A percentile compares a stretch with the other conserved stretches of the same genome.
These are phyloP conservation scores for Biston betularia DNA, from an alignment of 2,888 invertebrate species.

Conservation along the genomic window DNA sequence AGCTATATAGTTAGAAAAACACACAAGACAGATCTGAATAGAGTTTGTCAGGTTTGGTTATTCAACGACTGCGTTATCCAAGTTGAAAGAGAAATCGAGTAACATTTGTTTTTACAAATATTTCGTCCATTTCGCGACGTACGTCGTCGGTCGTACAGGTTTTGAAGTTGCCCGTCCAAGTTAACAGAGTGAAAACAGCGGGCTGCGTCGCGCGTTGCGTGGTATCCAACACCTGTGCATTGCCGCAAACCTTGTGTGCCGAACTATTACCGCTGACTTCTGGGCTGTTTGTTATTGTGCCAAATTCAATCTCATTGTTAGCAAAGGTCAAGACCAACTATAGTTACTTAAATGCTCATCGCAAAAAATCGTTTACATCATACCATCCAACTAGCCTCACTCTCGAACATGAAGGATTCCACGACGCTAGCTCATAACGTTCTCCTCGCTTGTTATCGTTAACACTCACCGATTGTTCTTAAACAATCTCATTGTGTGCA, in stretches of 20 bases:
- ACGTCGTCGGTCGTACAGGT: slow-evolving; percentile 60
- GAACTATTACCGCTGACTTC: slow-evolving; percentile 58
- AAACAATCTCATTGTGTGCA: slow-evolving; percentile 74
- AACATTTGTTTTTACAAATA: slow-evolving; percentile 75
- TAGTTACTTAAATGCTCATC: slow-evolving; percentile 52
- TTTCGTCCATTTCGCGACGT: slow-evolving; percentile 70
- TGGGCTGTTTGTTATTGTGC: slow-evolving; percentile 48
- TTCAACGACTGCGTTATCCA: slow-evolving; percentile 56
- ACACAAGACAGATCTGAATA: slow-evolving; percentile 24
- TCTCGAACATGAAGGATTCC: slow-evolving; percentile 58
- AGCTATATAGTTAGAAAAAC: slow-evolving; percentile 5
- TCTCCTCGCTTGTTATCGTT: slow-evolving; percentile 70
- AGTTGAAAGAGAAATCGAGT: slow-evolving; percentile 72
- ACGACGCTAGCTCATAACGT: slow-evolving; percentile 53
- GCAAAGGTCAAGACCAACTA: slow-evolving; percentile 72
- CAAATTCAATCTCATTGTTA: slow-evolving; percentile 64
- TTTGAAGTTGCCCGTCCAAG: slow-evolving; percentile 66
- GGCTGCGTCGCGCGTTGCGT: slow-evolving; percentile 67
- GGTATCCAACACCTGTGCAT: slow-evolving; percentile 74
- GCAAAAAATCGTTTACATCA: slow-evolving; percentile 55
- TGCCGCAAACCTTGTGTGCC: slow-evolving; percentile 67
- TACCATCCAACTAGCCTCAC: slow-evolving; percentile 50
- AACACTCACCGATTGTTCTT: slow-evolving; percentile 68
- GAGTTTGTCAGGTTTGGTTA: slow-evolving; percentile 46
- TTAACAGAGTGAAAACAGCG: slow-evolving; percentile 74